Percentiles rank a stretch among this genome's conserved stretches.
Evolutionary conservation across 2,113 vertebrate species (phyloP).

Genomic region (Hiodon tergisus): DNA sequence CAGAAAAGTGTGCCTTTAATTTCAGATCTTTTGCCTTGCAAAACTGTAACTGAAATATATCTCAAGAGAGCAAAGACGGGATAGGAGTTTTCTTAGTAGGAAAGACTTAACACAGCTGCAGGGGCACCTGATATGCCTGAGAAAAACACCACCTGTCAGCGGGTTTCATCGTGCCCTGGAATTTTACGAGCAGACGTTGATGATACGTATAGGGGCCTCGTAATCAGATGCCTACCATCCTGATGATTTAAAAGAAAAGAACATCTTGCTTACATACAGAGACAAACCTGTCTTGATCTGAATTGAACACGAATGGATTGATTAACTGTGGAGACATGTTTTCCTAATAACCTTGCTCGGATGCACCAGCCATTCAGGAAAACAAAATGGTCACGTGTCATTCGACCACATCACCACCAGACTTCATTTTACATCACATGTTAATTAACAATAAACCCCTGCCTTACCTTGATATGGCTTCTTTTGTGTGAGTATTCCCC

Average conservation of each 20-base stretch:
- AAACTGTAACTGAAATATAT: neutral
- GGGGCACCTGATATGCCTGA: constrained; percentile 43
- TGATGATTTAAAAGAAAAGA: neutral
- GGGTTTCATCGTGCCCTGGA: constrained; percentile 37
- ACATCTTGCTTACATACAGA: neutral
- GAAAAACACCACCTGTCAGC: constrained; percentile 36
- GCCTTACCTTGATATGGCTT: constrained; percentile 89
- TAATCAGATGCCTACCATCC: neutral
- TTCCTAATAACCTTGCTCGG: too few species aligned
- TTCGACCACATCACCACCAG: neutral
- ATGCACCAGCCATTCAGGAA: too few species aligned
- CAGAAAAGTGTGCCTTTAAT: too few species aligned
- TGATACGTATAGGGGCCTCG: neutral
- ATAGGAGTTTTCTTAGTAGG: too few species aligned
- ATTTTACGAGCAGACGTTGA: constrained; percentile 41
- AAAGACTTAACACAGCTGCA: constrained; percentile 24
- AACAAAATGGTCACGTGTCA: too few species aligned
- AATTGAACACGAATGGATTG: neutral
- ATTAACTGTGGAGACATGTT: neutral
- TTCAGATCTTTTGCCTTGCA: too few species aligned
- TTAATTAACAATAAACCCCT: neutral
- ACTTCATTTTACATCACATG: too few species aligned
- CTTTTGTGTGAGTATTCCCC: constrained; percentile 93
- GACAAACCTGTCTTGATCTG: neutral
- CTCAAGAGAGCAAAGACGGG: neutral